Base-by-base conservation (phyloP, 1,140 invertebrate species). In the Marisa cornuarietis region DNA sequence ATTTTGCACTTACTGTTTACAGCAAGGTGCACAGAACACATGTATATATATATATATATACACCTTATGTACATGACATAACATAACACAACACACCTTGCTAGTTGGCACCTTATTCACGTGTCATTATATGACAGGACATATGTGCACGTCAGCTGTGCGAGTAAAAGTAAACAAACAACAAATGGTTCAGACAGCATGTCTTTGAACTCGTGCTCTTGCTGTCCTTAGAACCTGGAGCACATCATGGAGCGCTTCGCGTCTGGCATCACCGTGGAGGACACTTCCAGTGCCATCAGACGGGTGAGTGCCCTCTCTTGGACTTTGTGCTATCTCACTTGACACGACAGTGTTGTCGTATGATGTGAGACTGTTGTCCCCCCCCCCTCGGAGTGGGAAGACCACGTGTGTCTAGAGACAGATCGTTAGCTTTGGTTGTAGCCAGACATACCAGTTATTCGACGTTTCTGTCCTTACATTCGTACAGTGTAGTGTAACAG, bases 181-280 rank as follows among this genome's bases (percentile, higher is more conserved):
- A 63, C 4, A 7, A 20, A 2, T 63, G 18, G n/a, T 18, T 63
- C 1, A 20, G 2, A 63, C 62, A n/a, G n/a, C 42, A 24, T 75
- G 54, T 58, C n/a, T n/a, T 52, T 24, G 24, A 73, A 8, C 11
- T 7, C n/a, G 42, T n/a, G 20, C 11, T 42, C 0, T n/a, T 1
- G 2, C 31, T 71, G 63, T 51, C 74, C 77, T 18, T 78, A 89
- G 88, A 89, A 88, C 69, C 81, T 89, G 54, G 88, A 89, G 62
- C 80, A 82, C 52, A 83, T 88, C 11, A 82, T 89, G 74, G 87
- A 88, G 75, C 79, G 88, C 71, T 89, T 89, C 83, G 87, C 87
- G 22, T 86, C 86, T n/a, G 88, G 88, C 20, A 88, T 89, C 71
- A 88, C 87, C 13, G 87, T 88, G 11, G 88, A 89, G 63, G 88